A percentile compares a stretch with the other conserved stretches of the same genome.
Evolutionary conservation across 2,888 invertebrate species (phyloP).

Genomic region (Hyposoter didymator): DNA sequence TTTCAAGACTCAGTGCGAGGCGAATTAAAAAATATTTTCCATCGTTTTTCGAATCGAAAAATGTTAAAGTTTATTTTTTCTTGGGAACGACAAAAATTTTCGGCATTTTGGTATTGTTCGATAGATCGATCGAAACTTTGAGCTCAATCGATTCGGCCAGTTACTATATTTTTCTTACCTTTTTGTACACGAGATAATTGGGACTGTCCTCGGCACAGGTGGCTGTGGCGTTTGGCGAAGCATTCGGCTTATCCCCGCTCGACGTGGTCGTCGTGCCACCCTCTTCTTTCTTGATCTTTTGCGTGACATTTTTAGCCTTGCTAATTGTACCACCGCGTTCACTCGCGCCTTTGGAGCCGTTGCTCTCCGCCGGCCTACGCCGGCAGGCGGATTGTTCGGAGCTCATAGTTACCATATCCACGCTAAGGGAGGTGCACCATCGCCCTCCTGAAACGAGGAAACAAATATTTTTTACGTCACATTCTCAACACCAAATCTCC

Average conservation of each 20-base stretch:
- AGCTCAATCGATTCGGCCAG: background rate
- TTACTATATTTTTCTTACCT: slow-evolving; percentile 85
- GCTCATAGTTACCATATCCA: slow-evolving; percentile 89
- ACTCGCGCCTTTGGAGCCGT: slow-evolving; percentile 79
- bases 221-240: slow-evolving; percentile 83
- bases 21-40: background rate
- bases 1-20: background rate
- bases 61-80: background rate
- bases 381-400: slow-evolving; percentile 87
- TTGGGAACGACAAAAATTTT: background rate
- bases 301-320: slow-evolving; percentile 66
- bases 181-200: slow-evolving; percentile 95
- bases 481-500: background rate
- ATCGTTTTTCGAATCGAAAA: background rate
- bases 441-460: slow-evolving; percentile 82
- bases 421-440: slow-evolving; percentile 86
- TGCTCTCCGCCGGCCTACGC: slow-evolving; percentile 86
- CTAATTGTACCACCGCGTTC: slow-evolving; percentile 70
- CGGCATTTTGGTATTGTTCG: background rate
- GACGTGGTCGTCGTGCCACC: slow-evolving; percentile 71
- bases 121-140: background rate
- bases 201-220: slow-evolving; percentile 91
- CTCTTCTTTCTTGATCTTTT: slow-evolving; percentile 64
- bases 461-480: background rate
- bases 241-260: slow-evolving; percentile 61